These are phyloP conservation scores for Cinara cedri DNA, from an alignment of 2,888 invertebrate species.

Conservation along the genomic window DNA sequence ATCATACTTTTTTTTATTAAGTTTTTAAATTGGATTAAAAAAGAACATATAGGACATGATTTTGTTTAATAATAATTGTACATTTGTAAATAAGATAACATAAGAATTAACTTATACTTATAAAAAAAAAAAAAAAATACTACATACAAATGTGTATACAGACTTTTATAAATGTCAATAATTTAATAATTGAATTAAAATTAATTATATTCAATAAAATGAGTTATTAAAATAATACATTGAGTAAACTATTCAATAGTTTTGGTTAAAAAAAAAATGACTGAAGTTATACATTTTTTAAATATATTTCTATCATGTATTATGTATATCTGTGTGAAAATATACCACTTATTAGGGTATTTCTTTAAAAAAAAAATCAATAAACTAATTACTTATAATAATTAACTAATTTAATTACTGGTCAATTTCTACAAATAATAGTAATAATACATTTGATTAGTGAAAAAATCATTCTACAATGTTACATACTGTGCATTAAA, in stretches of 20 bases:
- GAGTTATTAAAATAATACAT: background rate
- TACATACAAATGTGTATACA: too few relatives aligned
- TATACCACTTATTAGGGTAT: background rate
- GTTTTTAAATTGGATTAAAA: too few relatives aligned
- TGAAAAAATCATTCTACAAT: slow-evolving; percentile 17
- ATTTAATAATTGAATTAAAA: too few relatives aligned
- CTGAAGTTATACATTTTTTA: background rate
- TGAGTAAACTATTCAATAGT: background rate
- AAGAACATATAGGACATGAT: background rate
- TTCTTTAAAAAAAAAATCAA: background rate
- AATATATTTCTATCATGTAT: background rate
- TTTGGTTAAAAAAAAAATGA: background rate
- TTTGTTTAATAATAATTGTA: slow-evolving; percentile 5
- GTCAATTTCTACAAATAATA: slow-evolving; percentile 17
- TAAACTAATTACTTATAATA: background rate
- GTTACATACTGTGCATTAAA: slow-evolving; percentile 11
- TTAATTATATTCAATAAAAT: too few relatives aligned
- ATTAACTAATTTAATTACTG: background rate
- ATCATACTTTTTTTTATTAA: too few relatives aligned
- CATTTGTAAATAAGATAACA: background rate
- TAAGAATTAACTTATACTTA: too few relatives aligned
- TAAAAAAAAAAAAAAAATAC: too few relatives aligned
- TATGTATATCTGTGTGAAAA: background rate
- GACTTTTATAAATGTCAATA: too few relatives aligned
- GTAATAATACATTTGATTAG: slow-evolving; percentile 16